Conservation (phyloP, 1,140 invertebrate genomes). For the Aphaenogaster floridana region DNA sequence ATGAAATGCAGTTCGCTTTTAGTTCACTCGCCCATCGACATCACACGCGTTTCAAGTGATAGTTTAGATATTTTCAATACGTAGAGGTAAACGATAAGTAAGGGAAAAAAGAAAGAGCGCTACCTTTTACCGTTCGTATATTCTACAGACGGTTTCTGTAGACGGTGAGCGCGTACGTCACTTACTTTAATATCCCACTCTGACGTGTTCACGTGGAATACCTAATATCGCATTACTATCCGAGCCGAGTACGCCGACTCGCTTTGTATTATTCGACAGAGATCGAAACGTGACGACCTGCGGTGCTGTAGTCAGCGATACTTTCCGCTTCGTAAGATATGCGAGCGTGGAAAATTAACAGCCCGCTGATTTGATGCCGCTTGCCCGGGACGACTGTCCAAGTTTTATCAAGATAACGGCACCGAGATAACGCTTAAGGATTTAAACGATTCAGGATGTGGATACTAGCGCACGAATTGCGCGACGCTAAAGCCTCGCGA, state of each 20-base stretch:
- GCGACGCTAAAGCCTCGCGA: neutral
- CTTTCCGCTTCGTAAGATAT: neutral
- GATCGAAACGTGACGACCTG: neutral
- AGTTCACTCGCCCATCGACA: slow-evolving; percentile 1
- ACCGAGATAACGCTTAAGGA: slow-evolving; percentile 17
- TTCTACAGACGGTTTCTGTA: neutral
- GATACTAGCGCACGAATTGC: no score
- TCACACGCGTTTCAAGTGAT: slow-evolving; percentile 7
- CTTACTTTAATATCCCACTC: neutral
- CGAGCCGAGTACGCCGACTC: neutral
- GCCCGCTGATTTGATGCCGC: neutral
- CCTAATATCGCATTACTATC: slow-evolving; percentile 19
- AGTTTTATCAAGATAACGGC: slow-evolving; percentile 28
- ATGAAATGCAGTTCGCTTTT: slow-evolving; percentile 2
- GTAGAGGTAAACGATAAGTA: neutral
- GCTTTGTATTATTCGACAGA: slow-evolving; percentile 9
- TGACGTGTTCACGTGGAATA: slow-evolving; percentile 3
- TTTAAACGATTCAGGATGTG: neutral
- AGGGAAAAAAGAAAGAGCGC: neutral
- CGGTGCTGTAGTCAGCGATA: neutral
- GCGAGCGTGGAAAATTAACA: neutral
- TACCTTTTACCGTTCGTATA: neutral
- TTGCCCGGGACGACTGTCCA: neutral
- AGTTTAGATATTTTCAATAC: slow-evolving; percentile 6
- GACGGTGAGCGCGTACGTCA: neutral